phyloP scores from a whole-genome alignment of 2,888 invertebrate species.

The Campaea margaritaria region DNA sequence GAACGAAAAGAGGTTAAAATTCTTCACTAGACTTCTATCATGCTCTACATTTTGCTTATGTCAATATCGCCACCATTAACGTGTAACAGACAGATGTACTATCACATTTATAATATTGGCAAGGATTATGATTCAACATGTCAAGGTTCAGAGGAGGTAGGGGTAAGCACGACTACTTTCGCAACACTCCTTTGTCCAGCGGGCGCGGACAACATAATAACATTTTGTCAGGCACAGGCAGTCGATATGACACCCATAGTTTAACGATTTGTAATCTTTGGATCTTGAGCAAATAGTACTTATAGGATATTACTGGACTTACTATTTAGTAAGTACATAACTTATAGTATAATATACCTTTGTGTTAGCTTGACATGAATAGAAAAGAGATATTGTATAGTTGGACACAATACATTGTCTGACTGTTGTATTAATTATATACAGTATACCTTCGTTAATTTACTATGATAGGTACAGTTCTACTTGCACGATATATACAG shows the following conservation, averaged over 20 bases:
- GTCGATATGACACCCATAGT: constrained; percentile 33
- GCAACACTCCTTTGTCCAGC: constrained; percentile 56
- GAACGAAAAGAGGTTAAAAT: no score
- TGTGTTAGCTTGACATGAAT: background rate
- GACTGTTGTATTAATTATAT: no score
- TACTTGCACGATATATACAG: no score
- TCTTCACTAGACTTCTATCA: no score
- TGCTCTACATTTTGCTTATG: no score
- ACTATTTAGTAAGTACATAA: background rate
- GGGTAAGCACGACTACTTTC: constrained; percentile 57
- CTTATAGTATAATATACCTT: background rate
- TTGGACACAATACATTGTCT: background rate
- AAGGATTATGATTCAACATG: constrained; percentile 53
- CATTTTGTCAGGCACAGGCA: constrained; percentile 27
- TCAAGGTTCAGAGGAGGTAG: constrained; percentile 56
- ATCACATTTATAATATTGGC: background rate
- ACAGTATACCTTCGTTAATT: no score
- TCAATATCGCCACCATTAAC: no score
- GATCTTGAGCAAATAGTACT: constrained; percentile 18
- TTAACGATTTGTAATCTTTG: constrained; percentile 20
- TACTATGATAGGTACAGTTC: no score
- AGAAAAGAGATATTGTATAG: background rate
- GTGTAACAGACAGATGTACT: background rate
- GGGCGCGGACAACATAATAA: constrained; percentile 41
- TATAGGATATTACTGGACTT: background rate